Evolutionary conservation across 2,888 invertebrate species (phyloP), one percentile per base, ranked within the genome.

Genomic region (Axea sp.): DNA sequence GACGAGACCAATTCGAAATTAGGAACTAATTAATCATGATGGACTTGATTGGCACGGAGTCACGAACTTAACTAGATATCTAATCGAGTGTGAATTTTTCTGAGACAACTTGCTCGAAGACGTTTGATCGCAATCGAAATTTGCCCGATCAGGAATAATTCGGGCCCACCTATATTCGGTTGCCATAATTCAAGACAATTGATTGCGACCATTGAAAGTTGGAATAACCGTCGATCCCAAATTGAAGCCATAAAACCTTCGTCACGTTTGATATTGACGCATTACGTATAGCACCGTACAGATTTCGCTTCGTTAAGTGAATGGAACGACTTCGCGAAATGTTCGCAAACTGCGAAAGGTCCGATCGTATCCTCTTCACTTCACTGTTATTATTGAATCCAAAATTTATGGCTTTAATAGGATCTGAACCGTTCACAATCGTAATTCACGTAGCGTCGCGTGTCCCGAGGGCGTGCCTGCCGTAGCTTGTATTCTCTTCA

Each of bases 341-440:
- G 74, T 74, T 69, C 68, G 43, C 57, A 59, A 74, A 74, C 69
- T 74, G 49, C 65, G 60, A 51, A 55, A 65, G 69, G 73, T 69
- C 62, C 45, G 65, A 69, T 69, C 65, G 75, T 69, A 73, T 76
- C 75, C 69, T 60, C 62, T 60, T 65, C 71, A 73, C 77, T 74
- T 77, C 75, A 73, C 77, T 80, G 78, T 84, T 85, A 86, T 86
- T 85, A 86, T 86, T 85, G 85, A 86, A 86, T 84, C 79, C 69
- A 51, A 82, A 85, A 86, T 86, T 87, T 86, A 87, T 84, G 81
- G 80, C 82, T 85, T 84, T 85, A 86, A 87, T 86, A 86, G 85
- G 82, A 83, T 81, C 82, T 80, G 80, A n/a, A 80, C 82, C 81
- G 81, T 77, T 77, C 78, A 69, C 75, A 77, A 80, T 82, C 83